Evolutionary conservation across 2,113 vertebrate genomes (phyloP).

Genomic region (Miniopterus natalensis): DNA sequence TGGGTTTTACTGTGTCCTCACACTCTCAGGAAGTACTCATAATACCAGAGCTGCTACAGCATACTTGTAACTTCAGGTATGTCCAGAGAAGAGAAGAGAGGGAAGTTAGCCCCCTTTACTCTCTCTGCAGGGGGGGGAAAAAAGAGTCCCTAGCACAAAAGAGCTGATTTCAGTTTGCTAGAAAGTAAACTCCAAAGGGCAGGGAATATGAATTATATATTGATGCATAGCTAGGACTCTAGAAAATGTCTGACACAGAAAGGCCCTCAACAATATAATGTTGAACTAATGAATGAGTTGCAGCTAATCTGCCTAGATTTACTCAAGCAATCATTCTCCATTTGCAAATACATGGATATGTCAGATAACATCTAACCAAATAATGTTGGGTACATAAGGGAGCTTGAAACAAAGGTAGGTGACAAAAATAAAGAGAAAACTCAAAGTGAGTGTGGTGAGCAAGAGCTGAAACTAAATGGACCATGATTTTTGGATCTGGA

Average conservation of each 20-base stretch:
- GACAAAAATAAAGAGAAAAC: neutral
- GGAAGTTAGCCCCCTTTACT: neutral
- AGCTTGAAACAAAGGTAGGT: neutral
- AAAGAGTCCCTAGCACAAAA: neutral
- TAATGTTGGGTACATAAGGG: neutral
- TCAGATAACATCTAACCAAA: neutral
- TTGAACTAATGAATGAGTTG: neutral
- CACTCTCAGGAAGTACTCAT: neutral
- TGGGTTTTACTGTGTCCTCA: constrained; percentile 19
- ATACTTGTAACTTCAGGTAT: neutral
- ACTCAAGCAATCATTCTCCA: neutral
- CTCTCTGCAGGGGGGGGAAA: neutral
- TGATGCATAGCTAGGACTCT: neutral
- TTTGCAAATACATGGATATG: neutral
- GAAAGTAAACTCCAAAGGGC: neutral
- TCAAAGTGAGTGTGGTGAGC: neutral
- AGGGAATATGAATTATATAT: neutral
- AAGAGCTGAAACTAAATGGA: neutral
- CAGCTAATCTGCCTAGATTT: neutral
- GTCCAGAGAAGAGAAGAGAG: neutral
- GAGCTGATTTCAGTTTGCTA: neutral
- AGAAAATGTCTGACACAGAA: neutral
- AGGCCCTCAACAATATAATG: neutral
- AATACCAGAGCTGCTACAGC: neutral
- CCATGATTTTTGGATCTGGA: neutral